Evolutionary conservation across 2,888 invertebrate genomes (phyloP).

Genomic region (Sipha maydis): DNA sequence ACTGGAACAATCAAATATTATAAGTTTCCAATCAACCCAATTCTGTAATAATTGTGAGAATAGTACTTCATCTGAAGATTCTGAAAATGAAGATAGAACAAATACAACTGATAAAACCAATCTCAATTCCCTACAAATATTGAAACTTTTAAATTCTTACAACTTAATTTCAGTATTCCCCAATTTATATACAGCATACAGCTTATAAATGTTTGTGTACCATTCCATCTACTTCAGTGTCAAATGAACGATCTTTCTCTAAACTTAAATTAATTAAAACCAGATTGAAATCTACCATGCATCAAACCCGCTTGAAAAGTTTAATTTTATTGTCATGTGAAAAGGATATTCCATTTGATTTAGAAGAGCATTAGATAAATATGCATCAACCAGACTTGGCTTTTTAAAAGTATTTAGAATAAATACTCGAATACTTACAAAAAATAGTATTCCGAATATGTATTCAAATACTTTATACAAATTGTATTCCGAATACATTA

Average conservation of each 20-base stretch:
- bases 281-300: not conserved
- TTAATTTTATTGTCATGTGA: constrained; percentile 3
- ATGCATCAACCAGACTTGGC: too few species aligned
- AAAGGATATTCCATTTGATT: not conserved
- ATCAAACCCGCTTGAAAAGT: not conserved
- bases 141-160: constrained; percentile 5
- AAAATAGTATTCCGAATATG: too few species aligned
- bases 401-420: too few species aligned
- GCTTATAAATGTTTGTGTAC: constrained; percentile 15
- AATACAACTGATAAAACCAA: not conserved
- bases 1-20: too few species aligned
- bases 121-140: not conserved
- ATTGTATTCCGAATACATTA: too few species aligned
- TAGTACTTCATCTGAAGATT: not conserved
- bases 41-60: not conserved
- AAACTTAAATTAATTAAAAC: constrained; percentile 9
- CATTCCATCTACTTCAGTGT: constrained; percentile 6
- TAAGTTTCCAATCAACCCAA: not conserved
- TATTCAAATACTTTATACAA: too few species aligned
- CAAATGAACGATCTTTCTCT: too few species aligned
- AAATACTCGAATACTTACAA: too few species aligned
- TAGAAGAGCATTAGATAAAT: constrained; percentile 7
- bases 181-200: not conserved
- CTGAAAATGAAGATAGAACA: not conserved
- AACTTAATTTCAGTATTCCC: not conserved